Evolutionary conservation across 2,888 invertebrate species (phyloP).

Genomic region (Drosophila algonquin): DNA sequence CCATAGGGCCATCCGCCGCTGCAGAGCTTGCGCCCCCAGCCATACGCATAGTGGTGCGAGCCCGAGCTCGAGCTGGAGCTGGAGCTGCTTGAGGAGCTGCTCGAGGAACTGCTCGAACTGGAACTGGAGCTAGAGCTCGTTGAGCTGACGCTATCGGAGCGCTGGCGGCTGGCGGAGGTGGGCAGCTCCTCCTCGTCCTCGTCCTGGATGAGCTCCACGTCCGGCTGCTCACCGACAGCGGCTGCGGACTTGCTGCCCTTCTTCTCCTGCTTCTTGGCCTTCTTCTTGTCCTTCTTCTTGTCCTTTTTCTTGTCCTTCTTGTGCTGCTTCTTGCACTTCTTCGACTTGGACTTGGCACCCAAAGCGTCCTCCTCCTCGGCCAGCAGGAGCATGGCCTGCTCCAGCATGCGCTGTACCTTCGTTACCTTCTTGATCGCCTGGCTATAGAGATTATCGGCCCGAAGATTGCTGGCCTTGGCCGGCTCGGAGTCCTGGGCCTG

Average conservation of each 20-base stretch:
- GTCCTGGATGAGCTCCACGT: constrained; percentile 4
- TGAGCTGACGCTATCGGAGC: constrained; percentile 58
- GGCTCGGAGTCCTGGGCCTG: neutral
- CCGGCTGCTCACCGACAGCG: constrained; percentile 9
- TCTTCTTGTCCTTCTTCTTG: constrained; percentile 39
- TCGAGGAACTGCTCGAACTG: constrained; percentile 33
- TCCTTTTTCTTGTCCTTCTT: constrained; percentile 50
- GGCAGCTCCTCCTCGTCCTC: neutral
- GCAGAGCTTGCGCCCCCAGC: constrained; percentile 36
- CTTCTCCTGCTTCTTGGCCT: neutral
- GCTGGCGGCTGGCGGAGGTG: constrained; percentile 26
- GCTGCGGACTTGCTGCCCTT: constrained; percentile 1
- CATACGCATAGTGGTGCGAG: constrained; percentile 22
- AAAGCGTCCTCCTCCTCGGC: constrained; percentile 34
- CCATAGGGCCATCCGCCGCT: constrained; percentile 27
- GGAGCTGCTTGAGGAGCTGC: constrained; percentile 35
- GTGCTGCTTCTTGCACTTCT: constrained; percentile 20
- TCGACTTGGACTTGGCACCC: constrained; percentile 30
- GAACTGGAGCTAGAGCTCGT: constrained; percentile 47
- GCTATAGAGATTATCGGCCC: constrained; percentile 21
- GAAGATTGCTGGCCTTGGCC: constrained; percentile 7
- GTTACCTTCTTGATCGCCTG: constrained; percentile 66
- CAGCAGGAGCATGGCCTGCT: constrained; percentile 52
- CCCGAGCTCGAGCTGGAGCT: constrained; percentile 30
- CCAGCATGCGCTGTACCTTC: constrained; percentile 63